Percentiles rank a stretch among this genome's conserved stretches.
Conservation (phyloP, 2,113 vertebrate species). For the Ceratotherium simum region DNA sequence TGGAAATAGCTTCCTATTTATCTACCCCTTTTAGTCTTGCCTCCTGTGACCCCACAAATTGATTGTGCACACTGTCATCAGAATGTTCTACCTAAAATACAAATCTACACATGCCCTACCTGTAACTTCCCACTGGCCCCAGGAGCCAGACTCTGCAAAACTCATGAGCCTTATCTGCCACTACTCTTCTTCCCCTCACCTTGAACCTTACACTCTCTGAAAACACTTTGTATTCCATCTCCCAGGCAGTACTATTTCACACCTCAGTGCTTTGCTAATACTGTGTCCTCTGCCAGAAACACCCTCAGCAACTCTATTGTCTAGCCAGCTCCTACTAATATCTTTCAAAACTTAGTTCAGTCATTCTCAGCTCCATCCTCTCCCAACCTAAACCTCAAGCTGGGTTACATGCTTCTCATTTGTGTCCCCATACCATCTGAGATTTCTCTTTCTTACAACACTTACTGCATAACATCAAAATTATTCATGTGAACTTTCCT, state of each 20-base stretch:
- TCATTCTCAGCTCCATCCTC: neutral
- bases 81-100: neutral
- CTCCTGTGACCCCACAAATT: neutral
- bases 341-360: neutral
- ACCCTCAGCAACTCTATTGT: neutral
- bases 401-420: neutral
- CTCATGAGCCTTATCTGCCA: rapidly evolving
- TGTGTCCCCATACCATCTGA: neutral
- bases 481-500: neutral
- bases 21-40: neutral
- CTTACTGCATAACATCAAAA: neutral
- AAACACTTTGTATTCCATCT: neutral
- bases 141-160: neutral
- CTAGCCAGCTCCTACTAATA: neutral
- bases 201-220: conserved; percentile 19
- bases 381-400: neutral
- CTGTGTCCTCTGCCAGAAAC: neutral
- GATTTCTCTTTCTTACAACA: neutral
- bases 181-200: neutral
- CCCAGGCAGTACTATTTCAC: neutral
- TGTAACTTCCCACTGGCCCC: no score
- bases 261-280: conserved; percentile 48
- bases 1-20: neutral
- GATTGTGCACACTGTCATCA: rapidly evolving
- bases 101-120: neutral